These are phyloP conservation scores for Emydocephalus ijimae DNA, from an alignment of 2,113 vertebrate genomes.

Conservation along the genomic window DNA sequence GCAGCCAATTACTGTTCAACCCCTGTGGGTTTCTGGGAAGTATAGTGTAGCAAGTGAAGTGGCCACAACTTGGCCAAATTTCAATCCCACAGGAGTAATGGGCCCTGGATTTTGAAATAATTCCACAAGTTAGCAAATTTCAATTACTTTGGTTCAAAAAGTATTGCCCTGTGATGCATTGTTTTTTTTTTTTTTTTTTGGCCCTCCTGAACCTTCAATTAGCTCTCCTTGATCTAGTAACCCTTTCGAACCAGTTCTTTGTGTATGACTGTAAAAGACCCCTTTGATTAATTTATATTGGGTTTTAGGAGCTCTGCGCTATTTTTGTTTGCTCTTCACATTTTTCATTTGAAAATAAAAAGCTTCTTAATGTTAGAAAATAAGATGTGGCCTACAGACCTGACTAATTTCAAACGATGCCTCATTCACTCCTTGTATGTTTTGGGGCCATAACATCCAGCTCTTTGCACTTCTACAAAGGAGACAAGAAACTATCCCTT, in stretches of 20 bases:
- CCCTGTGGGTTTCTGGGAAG: background rate
- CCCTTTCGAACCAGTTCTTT: background rate
- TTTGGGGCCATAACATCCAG: constrained; percentile 33
- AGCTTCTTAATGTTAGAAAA: background rate
- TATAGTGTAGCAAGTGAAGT: background rate
- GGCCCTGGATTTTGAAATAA: background rate
- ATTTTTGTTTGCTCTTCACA: background rate
- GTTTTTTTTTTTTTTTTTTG: too few relatives aligned
- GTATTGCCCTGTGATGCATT: background rate
- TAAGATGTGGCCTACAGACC: constrained; percentile 7
- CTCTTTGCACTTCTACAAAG: constrained; percentile 44
- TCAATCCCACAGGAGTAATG: background rate
- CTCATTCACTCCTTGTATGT: constrained; percentile 4
- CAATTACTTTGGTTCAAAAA: background rate
- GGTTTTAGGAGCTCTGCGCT: background rate
- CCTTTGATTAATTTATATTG: background rate
- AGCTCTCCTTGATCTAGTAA: background rate
- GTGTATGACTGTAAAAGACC: background rate
- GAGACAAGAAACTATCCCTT: background rate
- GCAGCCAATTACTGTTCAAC: background rate
- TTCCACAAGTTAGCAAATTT: background rate
- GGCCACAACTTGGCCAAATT: background rate
- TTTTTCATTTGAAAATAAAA: background rate
- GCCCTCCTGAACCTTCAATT: background rate
- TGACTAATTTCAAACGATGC: constrained; percentile 9